These are phyloP conservation scores for Pelecanoides urinatrix DNA, from an alignment of 2,113 vertebrate species.

Conservation along the genomic window DNA sequence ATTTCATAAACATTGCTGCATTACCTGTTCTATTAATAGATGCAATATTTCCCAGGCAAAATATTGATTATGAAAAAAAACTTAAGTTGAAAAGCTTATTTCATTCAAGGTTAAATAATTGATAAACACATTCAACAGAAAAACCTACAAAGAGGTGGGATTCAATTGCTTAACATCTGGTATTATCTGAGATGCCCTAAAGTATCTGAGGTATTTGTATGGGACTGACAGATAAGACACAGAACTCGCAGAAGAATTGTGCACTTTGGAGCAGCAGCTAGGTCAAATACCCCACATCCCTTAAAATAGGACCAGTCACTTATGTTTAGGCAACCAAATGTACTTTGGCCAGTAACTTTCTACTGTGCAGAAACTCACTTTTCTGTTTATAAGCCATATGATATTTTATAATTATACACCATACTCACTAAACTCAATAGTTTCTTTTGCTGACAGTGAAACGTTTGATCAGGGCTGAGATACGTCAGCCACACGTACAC, in stretches of 20 bases:
- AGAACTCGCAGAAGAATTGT: neutral
- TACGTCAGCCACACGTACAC: neutral
- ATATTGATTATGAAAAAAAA: neutral
- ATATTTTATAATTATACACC: neutral
- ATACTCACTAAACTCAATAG: neutral
- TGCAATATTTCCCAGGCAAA: neutral
- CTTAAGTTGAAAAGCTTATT: slow-evolving; percentile 2
- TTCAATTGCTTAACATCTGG: neutral
- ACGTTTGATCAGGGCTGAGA: neutral
- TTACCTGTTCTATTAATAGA: slow-evolving; percentile 60
- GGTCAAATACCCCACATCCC: neutral
- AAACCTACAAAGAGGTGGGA: neutral
- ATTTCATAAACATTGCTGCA: slow-evolving; percentile 37
- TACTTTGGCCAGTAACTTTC: neutral
- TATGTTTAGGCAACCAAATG: neutral
- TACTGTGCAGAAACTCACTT: neutral
- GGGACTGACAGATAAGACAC: neutral
- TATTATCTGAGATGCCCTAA: neutral
- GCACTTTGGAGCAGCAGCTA: neutral
- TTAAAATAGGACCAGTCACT: neutral
- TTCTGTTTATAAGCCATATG: neutral
- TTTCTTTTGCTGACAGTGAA: neutral
- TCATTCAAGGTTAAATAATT: slow-evolving; percentile 1
- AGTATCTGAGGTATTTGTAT: neutral
- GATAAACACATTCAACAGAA: neutral